Evolutionary conservation across 2,113 vertebrate species (phyloP), one percentile per base, ranked within the genome.

Genomic region (Entomyzon cyanotis): DNA sequence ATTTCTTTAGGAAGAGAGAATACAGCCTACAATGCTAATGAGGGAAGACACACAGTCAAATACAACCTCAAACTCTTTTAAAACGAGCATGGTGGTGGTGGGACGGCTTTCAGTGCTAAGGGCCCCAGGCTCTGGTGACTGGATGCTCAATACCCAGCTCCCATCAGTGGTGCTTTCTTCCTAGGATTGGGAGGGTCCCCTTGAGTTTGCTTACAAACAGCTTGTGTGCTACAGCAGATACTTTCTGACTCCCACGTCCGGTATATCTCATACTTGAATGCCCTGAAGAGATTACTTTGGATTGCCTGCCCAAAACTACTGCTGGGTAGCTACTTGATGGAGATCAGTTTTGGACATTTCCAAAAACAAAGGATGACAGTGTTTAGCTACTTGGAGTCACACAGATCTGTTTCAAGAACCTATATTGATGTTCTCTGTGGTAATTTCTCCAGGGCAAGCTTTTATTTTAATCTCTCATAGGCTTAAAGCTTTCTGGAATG

Each of bases 241-340:
- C 19, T 46, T 79, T 49, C 41, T 62, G 63, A 8, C 33, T 90
- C 12, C 11, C 15, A 46, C 17, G 28, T 24, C 41, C 49, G 22
- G 12, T 70, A 12, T 30, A 37, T 5, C 7, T 37, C 41, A 27
- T 37, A n/a, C 35, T 10, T 64, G 7, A 86, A 49, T 31, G 25
- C 21, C 23, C 33, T 53, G n/a, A 74, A 74, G 46, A 70, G 8
- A 60, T 73, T 30, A 15, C 1, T 15, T 68, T 27, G n/a, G 15
- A 23, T 35, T 81, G 7, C 15, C 7, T 59, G 20, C 7, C 63
- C 50, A 12, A 81, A 77, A 70, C 7, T 7, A 82, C 22, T 4
- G 0, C 10, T 58, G 37, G 13, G 6, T 44, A 85, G 46, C 47
- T 71, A 62, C 19, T 42, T 53, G 63, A 73, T 0, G 0, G 74